Percentiles rank a stretch among this genome's conserved stretches.
Conservation (phyloP, 2,113 vertebrate species). For the Rhinoptilus africanus region DNA sequence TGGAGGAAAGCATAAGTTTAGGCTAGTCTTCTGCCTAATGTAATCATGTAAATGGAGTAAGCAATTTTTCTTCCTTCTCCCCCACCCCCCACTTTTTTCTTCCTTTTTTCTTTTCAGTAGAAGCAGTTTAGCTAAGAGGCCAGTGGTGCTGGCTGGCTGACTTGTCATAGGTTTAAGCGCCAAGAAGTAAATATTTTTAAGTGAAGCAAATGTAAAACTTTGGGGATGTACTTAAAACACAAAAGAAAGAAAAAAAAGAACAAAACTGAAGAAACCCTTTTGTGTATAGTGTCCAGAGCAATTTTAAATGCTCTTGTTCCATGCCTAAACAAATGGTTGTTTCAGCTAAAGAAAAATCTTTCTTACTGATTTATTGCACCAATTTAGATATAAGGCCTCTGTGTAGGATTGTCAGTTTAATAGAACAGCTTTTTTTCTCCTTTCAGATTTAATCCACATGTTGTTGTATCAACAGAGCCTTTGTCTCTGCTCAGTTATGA, state of each 20-base stretch:
- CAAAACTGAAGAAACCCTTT: not conserved
- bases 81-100: no score
- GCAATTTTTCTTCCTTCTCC: no score
- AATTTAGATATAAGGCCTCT: slow-evolving; percentile 41
- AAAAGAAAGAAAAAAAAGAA: not conserved
- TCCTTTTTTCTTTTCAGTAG: not conserved
- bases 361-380: slow-evolving; percentile 49
- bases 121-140: not conserved
- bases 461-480: slow-evolving; percentile 50
- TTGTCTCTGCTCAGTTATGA: slow-evolving; percentile 23
- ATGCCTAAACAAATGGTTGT: slow-evolving; percentile 7
- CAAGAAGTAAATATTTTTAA: not conserved
- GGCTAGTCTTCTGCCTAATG: not conserved
- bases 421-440: slow-evolving; percentile 39
- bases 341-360: slow-evolving; percentile 19
- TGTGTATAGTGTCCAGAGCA: not conserved
- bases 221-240: not conserved
- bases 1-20: not conserved
- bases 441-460: slow-evolving; percentile 65
- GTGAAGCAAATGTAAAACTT: not conserved
- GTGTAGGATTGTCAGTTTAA: slow-evolving; percentile 29
- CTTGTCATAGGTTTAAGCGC: not conserved
- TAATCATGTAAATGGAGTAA: not conserved
- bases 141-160: not conserved
- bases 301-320: not conserved